These are phyloP conservation scores for Morinoia aosen DNA, from an alignment of 2,888 invertebrate species.

Conservation along the genomic window DNA sequence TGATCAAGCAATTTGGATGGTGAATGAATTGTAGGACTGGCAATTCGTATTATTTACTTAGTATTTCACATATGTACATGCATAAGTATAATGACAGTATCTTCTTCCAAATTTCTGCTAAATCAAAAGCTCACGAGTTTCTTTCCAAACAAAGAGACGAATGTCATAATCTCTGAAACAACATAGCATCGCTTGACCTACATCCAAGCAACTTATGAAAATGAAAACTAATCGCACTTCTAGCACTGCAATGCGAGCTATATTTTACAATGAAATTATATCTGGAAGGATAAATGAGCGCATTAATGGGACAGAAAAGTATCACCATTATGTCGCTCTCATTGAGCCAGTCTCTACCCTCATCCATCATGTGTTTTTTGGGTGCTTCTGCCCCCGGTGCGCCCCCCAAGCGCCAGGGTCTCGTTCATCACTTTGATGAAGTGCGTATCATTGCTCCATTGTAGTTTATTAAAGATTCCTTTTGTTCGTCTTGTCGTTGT, in stretches of 20 bases:
- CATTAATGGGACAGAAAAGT: slow-evolving; percentile 10
- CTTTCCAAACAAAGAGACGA: not conserved
- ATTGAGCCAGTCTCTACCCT: not conserved
- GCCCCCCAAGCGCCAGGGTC: not conserved
- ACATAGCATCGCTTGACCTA: not conserved
- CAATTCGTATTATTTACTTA: not conserved
- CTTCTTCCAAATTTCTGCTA: no score
- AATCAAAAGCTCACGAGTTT: not conserved
- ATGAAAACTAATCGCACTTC: not conserved
- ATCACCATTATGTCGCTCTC: slow-evolving; percentile 22
- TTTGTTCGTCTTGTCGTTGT: not conserved
- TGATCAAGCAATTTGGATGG: no score
- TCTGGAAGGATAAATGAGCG: not conserved
- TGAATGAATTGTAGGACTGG: no score
- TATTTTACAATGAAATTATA: slow-evolving; percentile 12
- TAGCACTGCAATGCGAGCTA: not conserved
- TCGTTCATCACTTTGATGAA: slow-evolving; percentile 34
- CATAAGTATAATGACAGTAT: not conserved
- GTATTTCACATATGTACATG: not conserved
- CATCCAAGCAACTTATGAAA: not conserved
- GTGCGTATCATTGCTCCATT: slow-evolving; percentile 31
- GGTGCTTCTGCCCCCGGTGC: not conserved
- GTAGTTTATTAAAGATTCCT: slow-evolving; percentile 8
- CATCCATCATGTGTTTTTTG: slow-evolving; percentile 25
- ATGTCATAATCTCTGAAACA: not conserved